These are phyloP conservation scores for Bambusicola thoracicus DNA, from an alignment of 2,113 vertebrate genomes.

Conservation along the genomic window DNA sequence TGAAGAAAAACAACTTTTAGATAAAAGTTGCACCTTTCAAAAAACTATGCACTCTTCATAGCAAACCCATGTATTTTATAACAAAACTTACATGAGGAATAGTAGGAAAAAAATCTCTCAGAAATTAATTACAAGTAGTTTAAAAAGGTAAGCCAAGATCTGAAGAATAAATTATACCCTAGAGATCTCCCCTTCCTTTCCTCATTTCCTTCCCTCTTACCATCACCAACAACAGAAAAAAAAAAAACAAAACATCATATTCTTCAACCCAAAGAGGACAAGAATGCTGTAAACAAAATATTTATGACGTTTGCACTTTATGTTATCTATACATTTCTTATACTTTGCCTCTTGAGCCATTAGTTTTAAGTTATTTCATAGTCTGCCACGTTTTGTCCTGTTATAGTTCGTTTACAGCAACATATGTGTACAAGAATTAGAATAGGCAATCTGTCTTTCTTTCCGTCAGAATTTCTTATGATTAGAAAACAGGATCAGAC, in stretches of 20 bases:
- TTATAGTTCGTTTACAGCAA: background rate
- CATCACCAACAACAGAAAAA: background rate
- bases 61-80: background rate
- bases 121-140: background rate
- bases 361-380: background rate
- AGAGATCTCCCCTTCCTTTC: background rate
- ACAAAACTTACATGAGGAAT: background rate
- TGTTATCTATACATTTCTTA: background rate
- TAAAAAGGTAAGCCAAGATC: background rate
- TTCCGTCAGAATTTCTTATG: background rate
- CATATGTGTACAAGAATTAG: background rate
- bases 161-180: background rate
- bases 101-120: background rate
- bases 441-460: background rate
- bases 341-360: background rate
- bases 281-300: background rate
- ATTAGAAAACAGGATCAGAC: constrained; percentile 21
- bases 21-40: background rate
- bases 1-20: background rate
- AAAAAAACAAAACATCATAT: background rate
- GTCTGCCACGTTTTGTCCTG: background rate
- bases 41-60: background rate
- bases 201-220: background rate
- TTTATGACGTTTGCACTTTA: background rate
- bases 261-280: background rate